Evolutionary conservation across 2,888 invertebrate genomes (phyloP).

Genomic region (Drosophila bunnanda): DNA sequence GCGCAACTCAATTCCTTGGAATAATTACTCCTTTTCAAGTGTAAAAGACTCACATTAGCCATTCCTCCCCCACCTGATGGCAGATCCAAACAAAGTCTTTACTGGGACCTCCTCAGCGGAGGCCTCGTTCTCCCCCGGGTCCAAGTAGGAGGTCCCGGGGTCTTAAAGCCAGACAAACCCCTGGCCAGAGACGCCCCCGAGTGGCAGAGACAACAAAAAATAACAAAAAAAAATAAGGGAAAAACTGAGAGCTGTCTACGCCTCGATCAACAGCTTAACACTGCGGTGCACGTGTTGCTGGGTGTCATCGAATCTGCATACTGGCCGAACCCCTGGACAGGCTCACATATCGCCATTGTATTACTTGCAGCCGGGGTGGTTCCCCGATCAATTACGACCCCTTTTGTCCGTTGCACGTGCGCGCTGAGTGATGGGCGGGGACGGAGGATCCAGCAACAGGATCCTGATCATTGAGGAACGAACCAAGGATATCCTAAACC

Average conservation of each 20-base stretch:
- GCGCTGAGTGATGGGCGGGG: constrained; percentile 65
- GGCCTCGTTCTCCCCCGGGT: constrained; percentile 54
- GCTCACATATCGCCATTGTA: constrained; percentile 31
- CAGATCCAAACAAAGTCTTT: constrained; percentile 7
- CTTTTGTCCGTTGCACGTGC: constrained; percentile 72
- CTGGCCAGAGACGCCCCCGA: constrained; percentile 59
- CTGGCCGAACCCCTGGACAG: constrained; percentile 35
- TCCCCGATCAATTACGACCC: constrained; percentile 68
- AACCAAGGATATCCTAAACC: constrained; percentile 60
- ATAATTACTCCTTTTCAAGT: constrained; percentile 9
- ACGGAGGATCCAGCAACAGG: constrained; percentile 12
- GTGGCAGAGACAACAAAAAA: constrained; percentile 24
- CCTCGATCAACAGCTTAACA: constrained; percentile 56
- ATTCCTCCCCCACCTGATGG: constrained; percentile 2
- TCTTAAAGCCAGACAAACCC: constrained; percentile 49
- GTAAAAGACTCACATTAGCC: constrained; percentile 22
- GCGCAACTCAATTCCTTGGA: constrained; percentile 12
- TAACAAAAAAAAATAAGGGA: constrained; percentile 9
- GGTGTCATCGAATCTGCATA: constrained; percentile 65
- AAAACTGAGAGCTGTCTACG: constrained; percentile 65
- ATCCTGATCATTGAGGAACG: constrained; percentile 13
- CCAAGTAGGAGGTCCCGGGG: constrained; percentile 62
- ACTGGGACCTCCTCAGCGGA: constrained; percentile 14
- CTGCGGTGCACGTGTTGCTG: constrained; percentile 66
- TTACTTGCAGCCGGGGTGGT: constrained; percentile 54